Evolutionary conservation across 2,888 invertebrate genomes (phyloP).

Genomic region (Cheilosia scutellata): DNA sequence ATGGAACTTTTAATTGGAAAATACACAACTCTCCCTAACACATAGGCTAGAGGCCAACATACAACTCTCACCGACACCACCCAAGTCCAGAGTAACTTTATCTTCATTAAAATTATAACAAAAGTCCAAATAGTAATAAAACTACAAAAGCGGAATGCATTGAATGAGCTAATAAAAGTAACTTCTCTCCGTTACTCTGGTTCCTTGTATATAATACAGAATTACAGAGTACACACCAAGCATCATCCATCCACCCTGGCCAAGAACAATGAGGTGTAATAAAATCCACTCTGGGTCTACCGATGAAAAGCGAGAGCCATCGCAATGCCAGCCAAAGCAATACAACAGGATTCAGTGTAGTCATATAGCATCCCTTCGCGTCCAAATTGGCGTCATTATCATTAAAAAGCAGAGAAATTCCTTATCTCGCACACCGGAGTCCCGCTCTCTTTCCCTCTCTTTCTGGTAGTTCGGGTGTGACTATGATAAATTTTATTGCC

Average conservation of each 20-base stretch:
- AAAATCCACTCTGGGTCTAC: slow-evolving; percentile 57
- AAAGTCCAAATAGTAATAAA: slow-evolving; percentile 74
- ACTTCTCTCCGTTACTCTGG: slow-evolving; percentile 44
- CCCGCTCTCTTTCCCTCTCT: background rate
- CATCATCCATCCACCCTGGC: slow-evolving; percentile 5
- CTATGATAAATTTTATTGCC: slow-evolving; percentile 75
- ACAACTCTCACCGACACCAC: background rate
- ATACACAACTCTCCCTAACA: slow-evolving; percentile 31
- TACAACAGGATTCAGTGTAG: slow-evolving; percentile 20
- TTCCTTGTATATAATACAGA: background rate
- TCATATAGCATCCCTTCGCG: slow-evolving; percentile 64
- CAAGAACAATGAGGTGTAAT: slow-evolving; percentile 71
- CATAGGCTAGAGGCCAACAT: background rate
- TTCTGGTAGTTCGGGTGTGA: slow-evolving; percentile 54
- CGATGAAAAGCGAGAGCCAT: slow-evolving; percentile 49
- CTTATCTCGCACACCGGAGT: slow-evolving; percentile 62
- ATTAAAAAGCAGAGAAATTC: slow-evolving; percentile 77
- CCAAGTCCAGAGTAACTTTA: slow-evolving; percentile 48
- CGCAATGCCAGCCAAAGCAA: slow-evolving; percentile 17
- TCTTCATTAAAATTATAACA: slow-evolving; percentile 74
- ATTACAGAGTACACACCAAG: background rate
- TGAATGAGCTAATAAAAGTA: slow-evolving; percentile 74
- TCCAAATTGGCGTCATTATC: slow-evolving; percentile 79
- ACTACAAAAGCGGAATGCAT: slow-evolving; percentile 74
- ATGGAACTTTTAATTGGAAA: slow-evolving; percentile 66